A percentile compares a stretch with the other conserved stretches of the same genome.
Conservation (phyloP, 1,140 invertebrate genomes). For the Diploscapter pachys region DNA sequence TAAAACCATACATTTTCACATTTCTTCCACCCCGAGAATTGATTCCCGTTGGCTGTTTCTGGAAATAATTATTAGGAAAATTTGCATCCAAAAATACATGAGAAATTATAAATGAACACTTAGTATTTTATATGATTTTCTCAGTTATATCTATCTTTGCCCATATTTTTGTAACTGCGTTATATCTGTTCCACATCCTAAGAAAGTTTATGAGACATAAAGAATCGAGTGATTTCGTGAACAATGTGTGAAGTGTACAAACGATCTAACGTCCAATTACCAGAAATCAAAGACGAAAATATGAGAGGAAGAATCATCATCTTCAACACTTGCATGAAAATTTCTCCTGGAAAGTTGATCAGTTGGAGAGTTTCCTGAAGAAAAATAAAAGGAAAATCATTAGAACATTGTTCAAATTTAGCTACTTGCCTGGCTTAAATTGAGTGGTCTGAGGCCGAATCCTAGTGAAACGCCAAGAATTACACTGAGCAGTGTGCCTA, state of each 20-base stretch:
- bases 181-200: no score
- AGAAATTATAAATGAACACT: no score
- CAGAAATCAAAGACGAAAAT: conserved; percentile 32
- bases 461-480: conserved; percentile 4
- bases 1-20: no score
- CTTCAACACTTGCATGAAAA: conserved; percentile 40
- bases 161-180: no score
- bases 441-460: conserved; percentile 1
- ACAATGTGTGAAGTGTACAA: neutral
- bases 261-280: conserved; percentile 5
- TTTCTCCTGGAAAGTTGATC: conserved; percentile 40
- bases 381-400: conserved; percentile 42
- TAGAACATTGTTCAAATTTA: conserved; percentile 52
- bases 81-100: no score
- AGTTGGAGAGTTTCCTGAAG: conserved; percentile 12
- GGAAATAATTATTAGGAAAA: no score
- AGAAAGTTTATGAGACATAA: no score
- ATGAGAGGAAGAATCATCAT: conserved; percentile 33
- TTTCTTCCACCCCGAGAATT: no score
- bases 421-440: conserved; percentile 38
- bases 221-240: no score
- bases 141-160: no score
- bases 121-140: no score
- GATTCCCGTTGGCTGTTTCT: no score
- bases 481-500: conserved; percentile 5